A percentile compares a stretch with the other conserved stretches of the same genome.
phyloP scores from a whole-genome alignment of 2,888 invertebrate genomes.

The Archips crataeganus region DNA sequence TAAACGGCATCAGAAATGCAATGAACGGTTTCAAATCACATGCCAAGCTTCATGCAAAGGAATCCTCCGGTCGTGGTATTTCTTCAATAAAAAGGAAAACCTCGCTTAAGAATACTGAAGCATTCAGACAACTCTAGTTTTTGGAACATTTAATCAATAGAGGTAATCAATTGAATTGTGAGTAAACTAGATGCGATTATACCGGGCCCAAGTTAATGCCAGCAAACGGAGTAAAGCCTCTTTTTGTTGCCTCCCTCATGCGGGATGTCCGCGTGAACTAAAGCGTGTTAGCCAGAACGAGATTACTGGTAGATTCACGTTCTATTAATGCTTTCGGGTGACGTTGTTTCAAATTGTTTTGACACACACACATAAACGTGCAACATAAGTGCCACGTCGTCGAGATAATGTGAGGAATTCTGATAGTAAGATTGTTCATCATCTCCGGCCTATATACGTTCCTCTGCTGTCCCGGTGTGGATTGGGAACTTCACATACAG shows the following conservation, averaged over 20 bases:
- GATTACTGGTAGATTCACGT: slow-evolving; percentile 11
- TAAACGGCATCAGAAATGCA: slow-evolving; percentile 13
- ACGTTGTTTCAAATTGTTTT: slow-evolving; percentile 29
- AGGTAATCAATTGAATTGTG: slow-evolving; percentile 16
- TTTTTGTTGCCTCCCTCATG: slow-evolving; percentile 46
- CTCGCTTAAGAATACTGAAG: slow-evolving; percentile 10
- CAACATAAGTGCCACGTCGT: neutral
- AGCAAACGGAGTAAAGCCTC: slow-evolving; percentile 45
- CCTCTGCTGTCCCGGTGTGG: too few relatives aligned
- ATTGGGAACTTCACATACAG: too few relatives aligned
- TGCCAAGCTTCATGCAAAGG: slow-evolving; percentile 16
- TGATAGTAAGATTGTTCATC: too few relatives aligned
- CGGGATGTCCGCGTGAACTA: slow-evolving; percentile 30
- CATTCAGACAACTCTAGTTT: neutral
- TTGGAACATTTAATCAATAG: neutral
- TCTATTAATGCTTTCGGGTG: slow-evolving; percentile 8
- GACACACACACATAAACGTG: neutral
- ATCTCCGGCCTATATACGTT: too few relatives aligned
- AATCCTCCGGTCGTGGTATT: slow-evolving; percentile 7
- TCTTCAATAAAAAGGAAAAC: slow-evolving; percentile 21
- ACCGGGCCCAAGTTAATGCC: slow-evolving; percentile 44
- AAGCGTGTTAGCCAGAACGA: slow-evolving; percentile 40
- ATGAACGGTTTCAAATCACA: slow-evolving; percentile 19
- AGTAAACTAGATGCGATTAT: slow-evolving; percentile 2
- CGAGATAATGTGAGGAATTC: too few relatives aligned